Base-by-base conservation (phyloP, 2,113 vertebrate genomes). In the Menidia beryllina region DNA sequence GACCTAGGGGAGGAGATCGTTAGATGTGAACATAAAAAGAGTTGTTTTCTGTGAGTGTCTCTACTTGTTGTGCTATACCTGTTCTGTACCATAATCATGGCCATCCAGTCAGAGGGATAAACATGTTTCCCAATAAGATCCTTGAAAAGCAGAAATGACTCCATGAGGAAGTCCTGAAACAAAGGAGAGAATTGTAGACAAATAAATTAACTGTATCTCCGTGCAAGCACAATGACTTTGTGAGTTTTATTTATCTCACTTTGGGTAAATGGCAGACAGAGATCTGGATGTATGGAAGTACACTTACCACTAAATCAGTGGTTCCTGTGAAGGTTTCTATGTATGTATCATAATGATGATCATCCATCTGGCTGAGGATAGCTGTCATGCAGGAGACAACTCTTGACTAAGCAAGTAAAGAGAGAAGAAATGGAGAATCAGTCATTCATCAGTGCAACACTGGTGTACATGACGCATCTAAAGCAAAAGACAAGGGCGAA, bases 11-110 rank as follows among this genome's bases (percentile, higher is more conserved):
- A n/a, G n/a, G n/a, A n/a, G n/a, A n/a, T n/a, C n/a, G n/a, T n/a
- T n/a, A n/a, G n/a, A n/a, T n/a, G n/a, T n/a, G n/a, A n/a, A n/a
- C n/a, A n/a, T 48, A 15, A 3, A 30, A 21, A 21, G 9, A 21
- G 12, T 26, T 17, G 24, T 20, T 43, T 23, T 55, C 21, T 62
- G 39, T 39, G 20, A 36, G 36, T 38, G 23, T 9, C 5, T 21
- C 4, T 45, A 24, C 15, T 17, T 34, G 30, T 20, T 65, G 67
- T 68, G 67, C 13, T 0, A 21, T 87, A 99, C 98, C 96, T 97
- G 95, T 99, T 99, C 91, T 99, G 98, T 26, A 97, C 96, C 97
- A 99, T 97, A 86, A 97, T 98, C 97, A 99, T 99, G 8, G 96
- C 96, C 93, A 98, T 96, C 98, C 98, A 99, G 83, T 98, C 98